Percentiles rank a stretch among this genome's conserved stretches.
phyloP scores from a whole-genome alignment of 2,797 vertebrate genomes.

The Lemur catta region DNA sequence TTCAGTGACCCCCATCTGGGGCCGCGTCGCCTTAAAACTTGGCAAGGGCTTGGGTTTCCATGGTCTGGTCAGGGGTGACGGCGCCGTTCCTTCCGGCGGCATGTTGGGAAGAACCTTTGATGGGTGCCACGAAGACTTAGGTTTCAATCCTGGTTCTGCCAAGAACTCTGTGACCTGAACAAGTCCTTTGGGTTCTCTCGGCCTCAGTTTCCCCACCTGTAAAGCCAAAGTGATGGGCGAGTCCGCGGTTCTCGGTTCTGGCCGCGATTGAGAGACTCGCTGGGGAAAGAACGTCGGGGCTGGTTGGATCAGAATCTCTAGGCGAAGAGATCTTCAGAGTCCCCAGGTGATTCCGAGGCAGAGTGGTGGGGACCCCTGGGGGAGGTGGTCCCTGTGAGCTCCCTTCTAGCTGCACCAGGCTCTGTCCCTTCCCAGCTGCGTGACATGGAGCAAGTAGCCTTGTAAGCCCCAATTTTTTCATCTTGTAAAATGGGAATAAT shows the following conservation, averaged over 20 bases:
- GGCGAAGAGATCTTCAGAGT: too few species aligned
- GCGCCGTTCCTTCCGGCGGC: not conserved
- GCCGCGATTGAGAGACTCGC: fast-evolving
- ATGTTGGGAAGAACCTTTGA: not conserved
- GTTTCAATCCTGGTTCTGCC: not conserved
- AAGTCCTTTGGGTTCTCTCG: not conserved
- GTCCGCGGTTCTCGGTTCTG: not conserved
- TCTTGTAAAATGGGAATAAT: not conserved
- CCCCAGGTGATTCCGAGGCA: not conserved
- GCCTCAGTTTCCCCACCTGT: not conserved
- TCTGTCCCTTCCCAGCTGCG: not conserved
- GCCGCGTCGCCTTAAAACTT: not conserved
- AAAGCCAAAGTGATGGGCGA: not conserved
- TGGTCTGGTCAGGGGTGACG: not conserved
- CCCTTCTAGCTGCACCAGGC: not conserved
- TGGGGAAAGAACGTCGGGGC: fast-evolving
- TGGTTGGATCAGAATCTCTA: not conserved
- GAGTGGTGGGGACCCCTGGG: not conserved
- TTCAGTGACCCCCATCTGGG: not conserved
- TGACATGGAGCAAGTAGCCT: not conserved
- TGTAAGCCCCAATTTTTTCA: not conserved
- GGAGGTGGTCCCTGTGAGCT: not conserved
- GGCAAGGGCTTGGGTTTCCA: not conserved
- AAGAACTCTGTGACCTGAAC: not conserved
- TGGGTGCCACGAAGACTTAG: not conserved